These are phyloP conservation scores for Dendrocincla tyrannina DNA, from an alignment of 2,797 vertebrate genomes.

Conservation along the genomic window DNA sequence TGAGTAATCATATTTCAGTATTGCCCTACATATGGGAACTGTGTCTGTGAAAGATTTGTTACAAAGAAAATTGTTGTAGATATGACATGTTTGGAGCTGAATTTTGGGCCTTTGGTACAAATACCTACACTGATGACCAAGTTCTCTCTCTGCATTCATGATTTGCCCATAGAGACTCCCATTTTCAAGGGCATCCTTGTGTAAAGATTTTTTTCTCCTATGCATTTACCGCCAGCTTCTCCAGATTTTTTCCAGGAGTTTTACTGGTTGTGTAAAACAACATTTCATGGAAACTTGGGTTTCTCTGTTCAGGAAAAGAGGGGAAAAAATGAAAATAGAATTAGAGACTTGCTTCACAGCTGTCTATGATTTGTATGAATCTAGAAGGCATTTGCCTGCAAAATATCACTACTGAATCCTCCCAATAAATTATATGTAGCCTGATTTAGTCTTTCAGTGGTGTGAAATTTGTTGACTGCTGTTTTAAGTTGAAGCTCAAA, in stretches of 20 bases:
- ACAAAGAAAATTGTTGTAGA: not conserved
- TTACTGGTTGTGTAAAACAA: not conserved
- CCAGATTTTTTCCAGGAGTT: not conserved
- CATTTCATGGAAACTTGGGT: not conserved
- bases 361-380: not conserved
- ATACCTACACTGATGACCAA: accelerated
- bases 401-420: not conserved
- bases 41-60: not conserved
- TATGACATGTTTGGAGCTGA: not conserved
- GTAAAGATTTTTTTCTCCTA: not conserved
- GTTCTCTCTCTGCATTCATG: not conserved
- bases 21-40: not conserved
- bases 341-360: not conserved
- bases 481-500: not conserved
- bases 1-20: not conserved
- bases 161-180: not conserved
- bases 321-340: accelerated
- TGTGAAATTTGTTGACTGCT: not conserved
- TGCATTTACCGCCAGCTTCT: not conserved
- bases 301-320: not conserved
- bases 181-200: not conserved
- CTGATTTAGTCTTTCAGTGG: not conserved
- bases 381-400: not conserved
- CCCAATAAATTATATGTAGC: not conserved
- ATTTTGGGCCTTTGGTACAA: not conserved